Evolutionary conservation across 2,113 vertebrate genomes (phyloP), one percentile per base, ranked within the genome.

Genomic region (Lampris megalopsis): DNA sequence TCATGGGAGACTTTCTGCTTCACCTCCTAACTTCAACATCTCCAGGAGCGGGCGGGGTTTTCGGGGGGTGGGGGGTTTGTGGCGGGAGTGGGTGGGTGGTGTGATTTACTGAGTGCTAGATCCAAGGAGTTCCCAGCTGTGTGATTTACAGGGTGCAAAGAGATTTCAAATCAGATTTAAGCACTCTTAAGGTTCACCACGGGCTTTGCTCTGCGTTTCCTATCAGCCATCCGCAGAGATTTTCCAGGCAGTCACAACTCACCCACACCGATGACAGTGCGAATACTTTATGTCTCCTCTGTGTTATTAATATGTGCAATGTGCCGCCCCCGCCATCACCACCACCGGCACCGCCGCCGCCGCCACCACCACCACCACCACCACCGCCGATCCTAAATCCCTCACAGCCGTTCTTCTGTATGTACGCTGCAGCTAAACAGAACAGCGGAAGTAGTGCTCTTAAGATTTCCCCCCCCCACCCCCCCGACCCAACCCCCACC

Each of bases 21-120:
- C 81, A 85, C 82, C 85, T 81, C 74, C 62, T 73, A 80, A 77
- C 68, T 38, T 69, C 59, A 76, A 68, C 49, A 60, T 70, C 59
- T 76, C 49, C 1, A 7, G n/a, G 40, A 36, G 71, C 63, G 36
- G 42, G 5, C 24, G 24, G 24, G 24, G 24, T 24, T 24, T 24
- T 24, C 24, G 24, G 24, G 24, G 24, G 24, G 24, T 24, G 24
- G 24, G 24, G 24, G 24, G 24, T 24, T 24, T 24, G 24, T 24
- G 24, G 24, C 24, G 24, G 24, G 24, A 24, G 24, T 24, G 24
- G 24, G 24, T 24, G 24, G 24, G 24, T 24, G 43, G 58, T 13
- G 49, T 85, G 83, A 81, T 85, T 82, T 88, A 79, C 68, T 5
- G 63, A 71, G 77, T 85, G 77, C 62, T 63, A 71, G 69, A 69